Evolutionary conservation across 2,888 invertebrate species (phyloP).

Genomic region (Romanomermis culicivorax): DNA sequence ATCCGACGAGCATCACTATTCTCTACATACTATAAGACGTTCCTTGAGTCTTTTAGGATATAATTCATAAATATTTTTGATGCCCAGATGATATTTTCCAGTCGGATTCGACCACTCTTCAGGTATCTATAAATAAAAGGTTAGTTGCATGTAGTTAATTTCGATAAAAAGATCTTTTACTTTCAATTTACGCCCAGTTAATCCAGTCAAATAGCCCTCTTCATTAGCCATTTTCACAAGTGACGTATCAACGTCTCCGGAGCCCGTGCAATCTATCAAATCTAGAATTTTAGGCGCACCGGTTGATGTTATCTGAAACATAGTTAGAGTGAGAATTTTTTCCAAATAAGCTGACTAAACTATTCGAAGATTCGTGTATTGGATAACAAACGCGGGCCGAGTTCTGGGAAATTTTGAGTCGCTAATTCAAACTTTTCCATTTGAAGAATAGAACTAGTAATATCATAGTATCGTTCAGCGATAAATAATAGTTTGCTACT

Average conservation of each 20-base stretch:
- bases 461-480: no score
- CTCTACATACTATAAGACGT: conserved; percentile 39
- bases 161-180: no score
- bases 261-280: conserved; percentile 80
- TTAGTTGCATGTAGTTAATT: background rate
- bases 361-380: no score
- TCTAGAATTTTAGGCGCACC: conserved; percentile 80
- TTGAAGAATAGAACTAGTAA: no score
- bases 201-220: conserved; percentile 48
- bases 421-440: no score
- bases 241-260: conserved; percentile 83
- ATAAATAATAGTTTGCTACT: no score
- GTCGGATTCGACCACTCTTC: conserved; percentile 57
- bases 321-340: background rate
- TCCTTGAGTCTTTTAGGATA: conserved; percentile 65
- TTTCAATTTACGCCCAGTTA: conserved; percentile 67
- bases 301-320: conserved; percentile 53
- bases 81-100: conserved; percentile 62
- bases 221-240: conserved; percentile 42
- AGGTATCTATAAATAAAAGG: conserved; percentile 44
- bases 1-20: no score
- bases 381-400: no score
- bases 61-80: conserved; percentile 60
- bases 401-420: no score
- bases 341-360: conserved; percentile 4